phyloP scores from a whole-genome alignment of 2,113 vertebrate genomes.

The Paracanthobrama guichenoti region DNA sequence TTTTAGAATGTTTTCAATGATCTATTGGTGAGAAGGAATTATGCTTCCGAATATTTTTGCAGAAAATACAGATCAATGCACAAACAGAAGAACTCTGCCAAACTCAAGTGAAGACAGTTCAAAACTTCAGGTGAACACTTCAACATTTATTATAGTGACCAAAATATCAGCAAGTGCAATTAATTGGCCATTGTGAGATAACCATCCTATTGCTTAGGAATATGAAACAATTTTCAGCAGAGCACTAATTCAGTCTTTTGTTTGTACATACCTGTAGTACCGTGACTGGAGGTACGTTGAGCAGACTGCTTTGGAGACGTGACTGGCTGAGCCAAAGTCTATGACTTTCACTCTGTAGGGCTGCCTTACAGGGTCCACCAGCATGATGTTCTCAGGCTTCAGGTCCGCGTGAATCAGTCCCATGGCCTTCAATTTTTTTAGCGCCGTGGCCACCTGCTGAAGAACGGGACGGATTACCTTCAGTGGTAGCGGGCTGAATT shows the following conservation, averaged over 20 bases:
- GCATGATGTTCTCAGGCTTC: slow-evolving; percentile 99
- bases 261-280: slow-evolving; percentile 92
- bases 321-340: slow-evolving; percentile 98
- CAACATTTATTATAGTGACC: neutral
- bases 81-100: neutral
- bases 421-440: slow-evolving; percentile 97
- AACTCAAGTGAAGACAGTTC: neutral
- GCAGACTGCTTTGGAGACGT: slow-evolving; percentile 98
- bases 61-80: neutral
- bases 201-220: neutral
- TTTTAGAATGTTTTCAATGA: neutral
- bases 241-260: neutral
- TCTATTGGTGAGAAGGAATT: neutral
- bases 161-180: neutral
- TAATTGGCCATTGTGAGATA: neutral
- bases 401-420: slow-evolving; percentile 99
- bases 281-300: slow-evolving; percentile 98
- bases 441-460: slow-evolving; percentile 96
- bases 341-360: slow-evolving; percentile 99
- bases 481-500: slow-evolving; percentile 96
- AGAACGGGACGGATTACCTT: slow-evolving; percentile 98
- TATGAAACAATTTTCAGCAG: neutral
- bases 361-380: slow-evolving; percentile 96
- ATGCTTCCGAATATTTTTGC: neutral
- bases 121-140: neutral